Evolutionary conservation across 2,113 vertebrate genomes (phyloP), one percentile per base, ranked within the genome.

Genomic region (Spilogale gracilis): DNA sequence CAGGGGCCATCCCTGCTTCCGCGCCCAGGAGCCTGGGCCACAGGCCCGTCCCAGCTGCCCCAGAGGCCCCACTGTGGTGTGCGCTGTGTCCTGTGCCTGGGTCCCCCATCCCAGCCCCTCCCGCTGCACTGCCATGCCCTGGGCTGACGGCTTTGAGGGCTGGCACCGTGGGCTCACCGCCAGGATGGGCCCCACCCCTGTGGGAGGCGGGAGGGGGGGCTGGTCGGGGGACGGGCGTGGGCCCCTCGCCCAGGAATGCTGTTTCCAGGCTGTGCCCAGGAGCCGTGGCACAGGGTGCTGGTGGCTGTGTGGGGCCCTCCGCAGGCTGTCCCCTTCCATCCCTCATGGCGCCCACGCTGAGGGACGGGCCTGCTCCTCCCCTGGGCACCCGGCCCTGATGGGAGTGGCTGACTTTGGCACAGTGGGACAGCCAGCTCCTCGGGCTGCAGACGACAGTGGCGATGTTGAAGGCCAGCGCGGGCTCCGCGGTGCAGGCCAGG

Each of bases 401-500:
- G 38, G 83, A 45, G 50, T 93, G 97, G 82, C 93, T 92, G 0
- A 69, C 7, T 4, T 56, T 92, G 0, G 97, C 3, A 0, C 98
- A 96, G 58, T 97, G 98, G 85, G 98, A 98, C 0, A 93, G 71
- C 99, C 99, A 99, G 91, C 98, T 98, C 90, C 93, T 97, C 56
- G 98, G 98, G 73, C 97, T 92, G 0, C 98, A 98, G 25, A 98
- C 97, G n/a, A 98, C 32, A 0, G 98, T 98, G 95, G 98, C 98
- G 0, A 99, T 87, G 92, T 95, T 98, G 96, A 99, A 91, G 94
- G 89, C 98, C 3, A 97, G 98, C 32, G 96, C 76, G 0, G 98
- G 98, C 3, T 98, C 98, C 0, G 86, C 97, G 0, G 96, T 98
- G 86, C 98, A 98, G 85, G 98, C 98, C 95, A 99, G 92, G 43